These are phyloP conservation scores for Drosophila varians DNA, from an alignment of 1,140 invertebrate genomes.

Conservation along the genomic window DNA sequence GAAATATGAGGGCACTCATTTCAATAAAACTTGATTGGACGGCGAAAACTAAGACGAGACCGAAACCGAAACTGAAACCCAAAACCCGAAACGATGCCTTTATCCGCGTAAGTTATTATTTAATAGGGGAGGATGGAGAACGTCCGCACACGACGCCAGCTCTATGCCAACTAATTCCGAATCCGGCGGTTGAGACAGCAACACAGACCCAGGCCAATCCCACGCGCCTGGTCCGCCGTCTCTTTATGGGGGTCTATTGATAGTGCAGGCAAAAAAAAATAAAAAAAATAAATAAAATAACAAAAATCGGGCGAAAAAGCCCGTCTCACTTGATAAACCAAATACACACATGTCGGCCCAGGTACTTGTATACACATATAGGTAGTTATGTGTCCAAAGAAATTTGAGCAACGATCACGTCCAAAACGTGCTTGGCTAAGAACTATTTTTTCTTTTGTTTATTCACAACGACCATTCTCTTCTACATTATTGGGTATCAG, in stretches of 20 bases:
- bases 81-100: conserved; percentile 13
- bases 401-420: conserved; percentile 35
- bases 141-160: conserved; percentile 43
- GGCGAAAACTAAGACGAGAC: conserved; percentile 9
- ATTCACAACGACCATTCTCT: conserved; percentile 5
- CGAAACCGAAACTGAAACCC: not conserved
- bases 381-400: conserved; percentile 22
- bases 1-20: conserved; percentile 66
- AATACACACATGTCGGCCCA: conserved; percentile 4
- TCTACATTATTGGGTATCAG: not conserved
- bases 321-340: conserved; percentile 54
- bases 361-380: not conserved
- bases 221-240: conserved; percentile 34
- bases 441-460: conserved; percentile 38
- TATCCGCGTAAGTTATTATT: conserved; percentile 16
- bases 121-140: conserved; percentile 2
- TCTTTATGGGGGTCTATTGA: conserved; percentile 61
- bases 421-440: conserved; percentile 45
- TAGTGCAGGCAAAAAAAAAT: conserved; percentile 42
- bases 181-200: conserved; percentile 23
- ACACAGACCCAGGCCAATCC: conserved; percentile 27
- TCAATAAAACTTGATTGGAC: conserved; percentile 12
- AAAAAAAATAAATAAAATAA: conserved; percentile 16
- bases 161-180: conserved; percentile 59
- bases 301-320: conserved; percentile 43